Base-by-base conservation (phyloP, 92 coral and sea anemone species). In the Plumapathes pennacea region DNA sequence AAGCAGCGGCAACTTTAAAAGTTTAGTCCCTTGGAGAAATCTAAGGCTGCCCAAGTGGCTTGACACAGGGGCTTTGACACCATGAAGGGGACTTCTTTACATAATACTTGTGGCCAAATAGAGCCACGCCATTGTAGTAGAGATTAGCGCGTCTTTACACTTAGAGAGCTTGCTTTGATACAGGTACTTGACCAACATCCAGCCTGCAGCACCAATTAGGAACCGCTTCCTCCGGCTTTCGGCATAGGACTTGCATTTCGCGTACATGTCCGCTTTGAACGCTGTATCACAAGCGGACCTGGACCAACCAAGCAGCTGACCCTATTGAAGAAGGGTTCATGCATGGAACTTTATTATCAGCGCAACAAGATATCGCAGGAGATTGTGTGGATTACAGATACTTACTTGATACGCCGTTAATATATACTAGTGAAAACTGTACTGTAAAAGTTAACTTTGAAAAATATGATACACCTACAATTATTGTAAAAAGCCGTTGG, bases 41-140 rank as follows among this genome's bases (percentile, higher is more conserved):
- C n/a, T n/a, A n/a, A n/a, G n/a, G n/a, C n/a, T n/a, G n/a, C n/a
- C n/a, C n/a, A n/a, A n/a, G n/a, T n/a, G n/a, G n/a, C n/a, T n/a
- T n/a, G n/a, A n/a, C n/a, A n/a, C n/a, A n/a, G n/a, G n/a, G n/a
- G n/a, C n/a, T n/a, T n/a, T n/a, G n/a, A n/a, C 95, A 90, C 97
- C 97, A 90, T 0, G 36, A n/a, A 1, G 95, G 97, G 1, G 95
- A 83, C 0, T 25, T 39, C 22, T 41, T 32, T n/a, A 21, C 67
- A 51, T 77, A 86, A 50, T 72, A 20, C 0, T 40, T 33, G 17
- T 45, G 47, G 13, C 86, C 90, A 43, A 86, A 77, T 44, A 33
- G 10, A 21, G 68, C 64, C 41, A 90, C 97, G 0, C 82, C 71
- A 12, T 55, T 67, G 46, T 73, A 86, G 60, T 78, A 86, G 21